Percentiles rank a stretch among this genome's conserved stretches.
Evolutionary conservation across 1,140 invertebrate species (phyloP).

Genomic region (Penaeus indicus): DNA sequence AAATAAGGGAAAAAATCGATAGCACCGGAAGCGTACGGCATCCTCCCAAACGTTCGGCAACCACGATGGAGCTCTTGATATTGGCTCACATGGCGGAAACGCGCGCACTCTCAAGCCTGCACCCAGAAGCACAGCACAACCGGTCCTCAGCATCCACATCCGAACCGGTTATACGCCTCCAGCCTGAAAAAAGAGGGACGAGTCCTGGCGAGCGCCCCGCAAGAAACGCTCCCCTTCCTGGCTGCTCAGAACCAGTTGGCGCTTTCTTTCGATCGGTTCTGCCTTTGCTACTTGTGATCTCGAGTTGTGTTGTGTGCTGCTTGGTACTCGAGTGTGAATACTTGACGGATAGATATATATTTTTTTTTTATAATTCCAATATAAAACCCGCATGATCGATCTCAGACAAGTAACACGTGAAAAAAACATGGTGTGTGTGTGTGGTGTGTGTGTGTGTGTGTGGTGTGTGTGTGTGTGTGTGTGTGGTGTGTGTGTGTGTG

Average conservation of each 20-base stretch:
- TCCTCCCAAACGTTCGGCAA: constrained; percentile 50
- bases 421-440: no score
- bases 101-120: constrained; percentile 56
- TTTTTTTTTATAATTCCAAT: no score
- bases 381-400: no score
- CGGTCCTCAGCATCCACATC: constrained; percentile 61
- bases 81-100: constrained; percentile 64
- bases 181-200: constrained; percentile 24
- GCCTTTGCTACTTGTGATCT: neutral
- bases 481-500: no score
- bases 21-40: constrained; percentile 18
- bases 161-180: constrained; percentile 64
- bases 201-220: constrained; percentile 6
- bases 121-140: constrained; percentile 60
- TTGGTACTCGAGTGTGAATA: no score
- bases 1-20: neutral
- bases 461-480: no score
- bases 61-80: constrained; percentile 61
- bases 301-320: no score
- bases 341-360: no score
- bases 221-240: neutral
- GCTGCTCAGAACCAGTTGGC: neutral
- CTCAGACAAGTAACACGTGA: no score
- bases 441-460: no score
- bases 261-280: neutral